phyloP scores from a whole-genome alignment of 1,140 invertebrate genomes.

The Brachionus asplanchnoidis region DNA sequence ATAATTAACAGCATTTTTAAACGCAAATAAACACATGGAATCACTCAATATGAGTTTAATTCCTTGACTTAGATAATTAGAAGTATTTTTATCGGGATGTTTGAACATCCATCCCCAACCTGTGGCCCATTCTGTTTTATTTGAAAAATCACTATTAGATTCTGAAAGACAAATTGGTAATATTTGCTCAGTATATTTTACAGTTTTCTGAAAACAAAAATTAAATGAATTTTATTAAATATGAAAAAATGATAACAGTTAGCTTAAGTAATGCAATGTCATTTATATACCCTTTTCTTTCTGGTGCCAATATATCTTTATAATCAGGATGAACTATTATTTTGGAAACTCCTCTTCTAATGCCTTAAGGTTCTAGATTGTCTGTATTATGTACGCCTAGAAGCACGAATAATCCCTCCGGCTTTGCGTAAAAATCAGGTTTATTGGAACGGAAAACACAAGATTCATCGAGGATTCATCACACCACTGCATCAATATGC shows the following conservation, averaged over 20 bases:
- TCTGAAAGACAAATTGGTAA: neutral
- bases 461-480: neutral
- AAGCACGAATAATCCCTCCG: neutral
- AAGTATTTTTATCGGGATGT: too few relatives aligned
- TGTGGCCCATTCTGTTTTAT: neutral
- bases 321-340: neutral
- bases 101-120: too few relatives aligned
- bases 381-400: neutral
- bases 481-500: conserved; percentile 62
- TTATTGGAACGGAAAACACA: too few relatives aligned
- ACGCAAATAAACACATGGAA: too few relatives aligned
- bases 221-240: neutral
- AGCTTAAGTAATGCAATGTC: conserved; percentile 15
- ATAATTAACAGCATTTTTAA: too few relatives aligned
- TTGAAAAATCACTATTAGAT: neutral
- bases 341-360: neutral
- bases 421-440: too few relatives aligned
- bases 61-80: too few relatives aligned
- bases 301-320: too few relatives aligned
- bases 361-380: neutral
- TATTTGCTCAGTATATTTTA: neutral
- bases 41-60: too few relatives aligned
- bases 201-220: neutral
- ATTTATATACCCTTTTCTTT: neutral
- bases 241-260: neutral